Conservation (phyloP, 2,797 vertebrate genomes). For the Pygocentrus nattereri region DNA sequence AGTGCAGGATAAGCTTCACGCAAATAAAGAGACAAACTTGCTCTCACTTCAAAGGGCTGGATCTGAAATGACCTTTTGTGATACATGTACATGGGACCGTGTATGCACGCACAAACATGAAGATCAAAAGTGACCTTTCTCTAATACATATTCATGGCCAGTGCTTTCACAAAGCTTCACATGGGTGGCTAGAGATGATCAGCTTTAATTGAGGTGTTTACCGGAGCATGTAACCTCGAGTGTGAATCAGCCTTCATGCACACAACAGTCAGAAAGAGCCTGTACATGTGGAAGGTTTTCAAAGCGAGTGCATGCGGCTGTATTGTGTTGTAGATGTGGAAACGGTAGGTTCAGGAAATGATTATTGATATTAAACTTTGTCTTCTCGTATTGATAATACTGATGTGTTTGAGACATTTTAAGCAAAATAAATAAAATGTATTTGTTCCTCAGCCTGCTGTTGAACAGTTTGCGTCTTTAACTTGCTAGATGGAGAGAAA, state of each 20-base stretch:
- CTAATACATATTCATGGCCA: slow-evolving; percentile 59
- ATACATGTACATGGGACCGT: slow-evolving; percentile 40
- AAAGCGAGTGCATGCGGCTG: slow-evolving; percentile 2
- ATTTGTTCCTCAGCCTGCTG: not conserved
- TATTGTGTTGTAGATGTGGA: not conserved
- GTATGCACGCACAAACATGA: slow-evolving; percentile 38
- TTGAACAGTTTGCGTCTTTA: not conserved
- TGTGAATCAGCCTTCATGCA: slow-evolving; percentile 33
- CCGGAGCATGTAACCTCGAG: slow-evolving; percentile 44
- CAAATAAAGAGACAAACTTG: slow-evolving; percentile 42
- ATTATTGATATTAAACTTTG: not conserved
- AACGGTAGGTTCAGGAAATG: not conserved
- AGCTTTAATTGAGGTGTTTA: slow-evolving; percentile 59
- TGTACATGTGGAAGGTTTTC: slow-evolving; percentile 27
- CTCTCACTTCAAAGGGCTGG: slow-evolving; percentile 46
- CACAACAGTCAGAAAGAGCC: slow-evolving; percentile 32
- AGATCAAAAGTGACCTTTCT: slow-evolving; percentile 55
- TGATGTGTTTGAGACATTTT: not conserved
- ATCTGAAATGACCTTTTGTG: slow-evolving; percentile 56
- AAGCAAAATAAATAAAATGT: not conserved
- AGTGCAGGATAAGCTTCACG: slow-evolving; percentile 26
- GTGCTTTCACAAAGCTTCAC: slow-evolving; percentile 40
- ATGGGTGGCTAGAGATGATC: slow-evolving; percentile 51
- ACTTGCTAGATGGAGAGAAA: not conserved
- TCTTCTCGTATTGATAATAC: not conserved